Conservation (phyloP, 2,797 vertebrate species). For the Sebastiscus tertius region DNA sequence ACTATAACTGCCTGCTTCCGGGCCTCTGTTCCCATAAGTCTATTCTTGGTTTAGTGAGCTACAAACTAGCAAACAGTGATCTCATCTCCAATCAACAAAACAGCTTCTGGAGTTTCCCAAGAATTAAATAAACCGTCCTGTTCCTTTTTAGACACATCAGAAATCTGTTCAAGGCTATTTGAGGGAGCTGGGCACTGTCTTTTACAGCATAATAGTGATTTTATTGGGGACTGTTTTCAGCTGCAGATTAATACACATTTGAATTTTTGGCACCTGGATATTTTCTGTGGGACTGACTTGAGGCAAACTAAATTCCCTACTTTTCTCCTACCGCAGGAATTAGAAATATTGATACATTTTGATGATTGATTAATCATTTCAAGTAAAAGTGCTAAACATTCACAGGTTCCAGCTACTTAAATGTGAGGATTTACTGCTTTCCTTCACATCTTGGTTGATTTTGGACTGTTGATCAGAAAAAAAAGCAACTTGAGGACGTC, state of each 20-base stretch:
- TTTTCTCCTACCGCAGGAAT: background rate
- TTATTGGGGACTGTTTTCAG: background rate
- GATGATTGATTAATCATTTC: background rate
- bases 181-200: background rate
- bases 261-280: background rate
- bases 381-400: background rate
- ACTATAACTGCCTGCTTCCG: constrained; percentile 11
- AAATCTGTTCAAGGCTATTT: background rate
- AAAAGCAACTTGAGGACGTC: background rate
- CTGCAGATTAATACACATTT: background rate
- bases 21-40: constrained; percentile 2
- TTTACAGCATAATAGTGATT: too few species aligned
- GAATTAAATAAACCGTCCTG: background rate
- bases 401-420: background rate
- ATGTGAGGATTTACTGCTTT: background rate
- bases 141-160: background rate
- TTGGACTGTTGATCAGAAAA: background rate
- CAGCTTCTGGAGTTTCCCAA: background rate
- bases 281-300: background rate
- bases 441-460: background rate
- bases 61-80: background rate
- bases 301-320: background rate
- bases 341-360: background rate
- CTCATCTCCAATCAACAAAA: constrained; percentile 10
- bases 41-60: background rate